These are phyloP conservation scores for Sesia bembeciformis DNA, from an alignment of 2,888 invertebrate genomes.

Conservation along the genomic window DNA sequence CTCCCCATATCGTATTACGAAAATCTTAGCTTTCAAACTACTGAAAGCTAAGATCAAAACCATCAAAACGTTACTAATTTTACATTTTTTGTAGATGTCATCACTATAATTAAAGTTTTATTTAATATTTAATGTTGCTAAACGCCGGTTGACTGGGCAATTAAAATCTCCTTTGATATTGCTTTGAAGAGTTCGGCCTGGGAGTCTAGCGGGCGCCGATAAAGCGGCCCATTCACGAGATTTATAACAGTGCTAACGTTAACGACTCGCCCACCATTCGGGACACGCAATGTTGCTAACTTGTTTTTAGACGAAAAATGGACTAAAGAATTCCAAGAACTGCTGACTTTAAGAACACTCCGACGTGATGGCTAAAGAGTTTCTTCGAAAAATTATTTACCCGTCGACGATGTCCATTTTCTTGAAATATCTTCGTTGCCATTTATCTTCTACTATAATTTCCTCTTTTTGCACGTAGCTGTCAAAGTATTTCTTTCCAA, in stretches of 20 bases:
- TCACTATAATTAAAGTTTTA: background rate
- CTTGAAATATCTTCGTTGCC: no score
- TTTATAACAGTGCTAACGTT: slow-evolving; percentile 61
- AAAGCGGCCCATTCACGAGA: slow-evolving; percentile 51
- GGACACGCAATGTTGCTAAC: slow-evolving; percentile 51
- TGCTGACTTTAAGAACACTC: slow-evolving; percentile 38
- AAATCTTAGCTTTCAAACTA: no score
- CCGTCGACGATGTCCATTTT: no score
- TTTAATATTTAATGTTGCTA: slow-evolving; percentile 22
- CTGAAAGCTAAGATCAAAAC: no score
- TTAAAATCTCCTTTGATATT: slow-evolving; percentile 54
- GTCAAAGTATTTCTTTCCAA: no score
- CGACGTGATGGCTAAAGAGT: slow-evolving; percentile 26
- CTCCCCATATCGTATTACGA: no score
- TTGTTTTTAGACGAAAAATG: slow-evolving; percentile 51
- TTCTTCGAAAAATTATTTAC: slow-evolving; percentile 15
- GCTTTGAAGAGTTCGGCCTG: slow-evolving; percentile 43
- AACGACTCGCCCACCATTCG: slow-evolving; percentile 53
- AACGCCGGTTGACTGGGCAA: slow-evolving; percentile 40
- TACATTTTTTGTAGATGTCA: background rate
- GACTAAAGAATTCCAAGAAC: slow-evolving; percentile 41
- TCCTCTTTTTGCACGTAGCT: no score
- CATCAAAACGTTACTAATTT: background rate
- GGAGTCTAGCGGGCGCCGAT: slow-evolving; percentile 39
- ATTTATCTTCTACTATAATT: no score